phyloP scores from a whole-genome alignment of 1,140 invertebrate genomes.

The Lordiphosa stackelbergi region DNA sequence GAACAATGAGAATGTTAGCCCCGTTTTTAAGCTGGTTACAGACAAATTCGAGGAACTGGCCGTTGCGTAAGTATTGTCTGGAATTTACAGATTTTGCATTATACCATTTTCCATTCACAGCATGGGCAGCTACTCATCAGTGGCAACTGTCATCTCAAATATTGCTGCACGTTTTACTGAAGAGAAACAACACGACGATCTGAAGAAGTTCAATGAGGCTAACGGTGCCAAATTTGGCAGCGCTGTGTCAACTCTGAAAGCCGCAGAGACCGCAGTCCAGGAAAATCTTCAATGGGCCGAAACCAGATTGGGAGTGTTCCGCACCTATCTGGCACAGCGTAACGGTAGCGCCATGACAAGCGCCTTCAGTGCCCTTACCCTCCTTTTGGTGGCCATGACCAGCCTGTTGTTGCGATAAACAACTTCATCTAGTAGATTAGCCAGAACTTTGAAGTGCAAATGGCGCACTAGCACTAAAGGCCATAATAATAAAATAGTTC shows the following conservation, averaged over 20 bases:
- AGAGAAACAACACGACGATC: conserved; percentile 67
- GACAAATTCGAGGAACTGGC: conserved; percentile 66
- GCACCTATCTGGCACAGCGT: conserved; percentile 39
- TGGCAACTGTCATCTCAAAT: conserved; percentile 77
- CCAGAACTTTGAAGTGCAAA: background rate
- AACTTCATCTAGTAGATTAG: background rate
- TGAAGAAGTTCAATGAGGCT: conserved; percentile 48
- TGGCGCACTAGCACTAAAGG: background rate
- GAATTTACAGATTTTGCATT: conserved; percentile 5
- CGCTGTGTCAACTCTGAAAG: conserved; percentile 36
- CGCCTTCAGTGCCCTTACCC: conserved; percentile 47
- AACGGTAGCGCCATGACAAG: conserved; percentile 44
- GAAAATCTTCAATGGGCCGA: conserved; percentile 56
- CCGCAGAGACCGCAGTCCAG: conserved; percentile 37
- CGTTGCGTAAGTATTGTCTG: conserved; percentile 77
- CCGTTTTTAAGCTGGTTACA: conserved; percentile 78
- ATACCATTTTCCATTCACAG: conserved; percentile 27
- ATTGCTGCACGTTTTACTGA: conserved; percentile 78
- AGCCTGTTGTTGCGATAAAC: conserved; percentile 49
- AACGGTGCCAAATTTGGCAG: conserved; percentile 48
- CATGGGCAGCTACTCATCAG: conserved; percentile 74
- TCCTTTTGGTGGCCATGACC: conserved; percentile 51
- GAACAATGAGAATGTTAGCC: conserved; percentile 76
- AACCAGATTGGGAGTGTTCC: conserved; percentile 41
- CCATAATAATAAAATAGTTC: background rate